Conservation (phyloP, 2,888 invertebrate species). For the Andrena camellia region DNA sequence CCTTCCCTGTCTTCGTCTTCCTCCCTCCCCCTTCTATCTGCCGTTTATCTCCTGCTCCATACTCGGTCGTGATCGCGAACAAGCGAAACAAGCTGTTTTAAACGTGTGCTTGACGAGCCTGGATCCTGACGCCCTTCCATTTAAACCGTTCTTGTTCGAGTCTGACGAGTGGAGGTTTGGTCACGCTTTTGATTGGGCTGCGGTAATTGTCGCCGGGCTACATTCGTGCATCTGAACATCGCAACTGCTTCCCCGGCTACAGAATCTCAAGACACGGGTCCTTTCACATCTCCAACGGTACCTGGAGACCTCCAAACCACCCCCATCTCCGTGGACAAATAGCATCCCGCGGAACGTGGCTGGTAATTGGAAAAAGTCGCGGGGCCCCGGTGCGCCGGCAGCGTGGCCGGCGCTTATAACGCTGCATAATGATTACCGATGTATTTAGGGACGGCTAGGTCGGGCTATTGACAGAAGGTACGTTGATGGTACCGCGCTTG, state of each 20-base stretch:
- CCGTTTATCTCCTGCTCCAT: conserved; percentile 12
- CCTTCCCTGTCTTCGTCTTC: background rate
- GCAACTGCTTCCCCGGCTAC: too few relatives aligned
- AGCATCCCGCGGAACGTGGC: too few relatives aligned
- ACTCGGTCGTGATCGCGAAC: conserved; percentile 26
- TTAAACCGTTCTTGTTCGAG: conserved; percentile 67
- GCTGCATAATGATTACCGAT: conserved; percentile 76
- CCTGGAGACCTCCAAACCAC: too few relatives aligned
- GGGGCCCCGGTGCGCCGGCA: background rate
- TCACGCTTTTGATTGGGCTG: too few relatives aligned
- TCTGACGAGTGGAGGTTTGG: too few relatives aligned
- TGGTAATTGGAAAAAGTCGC: background rate
- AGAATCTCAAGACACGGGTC: too few relatives aligned
- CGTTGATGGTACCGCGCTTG: conserved; percentile 62
- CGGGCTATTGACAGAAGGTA: conserved; percentile 60
- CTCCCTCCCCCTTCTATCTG: conserved; percentile 24
- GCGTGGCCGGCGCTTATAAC: conserved; percentile 63
- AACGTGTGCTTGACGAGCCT: conserved; percentile 76
- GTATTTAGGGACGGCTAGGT: conserved; percentile 74
- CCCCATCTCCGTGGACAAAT: too few relatives aligned
- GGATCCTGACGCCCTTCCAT: conserved; percentile 65
- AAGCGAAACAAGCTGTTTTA: conserved; percentile 72
- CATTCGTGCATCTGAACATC: too few relatives aligned
- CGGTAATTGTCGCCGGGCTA: too few relatives aligned
- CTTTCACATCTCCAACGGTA: too few relatives aligned